Percentiles rank a stretch among this genome's conserved stretches.
Conservation (phyloP, 2,113 vertebrate species). For the Bufo gargarizans region DNA sequence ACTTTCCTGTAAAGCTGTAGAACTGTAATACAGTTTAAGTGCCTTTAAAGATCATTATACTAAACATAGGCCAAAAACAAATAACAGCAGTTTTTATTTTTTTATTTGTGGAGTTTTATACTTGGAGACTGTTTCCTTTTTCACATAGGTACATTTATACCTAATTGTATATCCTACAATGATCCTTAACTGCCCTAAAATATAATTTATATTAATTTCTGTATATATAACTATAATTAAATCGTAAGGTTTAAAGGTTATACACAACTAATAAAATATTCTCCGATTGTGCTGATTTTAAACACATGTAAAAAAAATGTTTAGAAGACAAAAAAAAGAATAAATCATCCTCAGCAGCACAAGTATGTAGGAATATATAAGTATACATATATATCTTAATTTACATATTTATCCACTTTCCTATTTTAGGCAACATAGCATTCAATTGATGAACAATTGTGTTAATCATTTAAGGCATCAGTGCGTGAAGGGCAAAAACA, state of each 20-base stretch:
- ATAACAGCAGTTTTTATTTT: neutral
- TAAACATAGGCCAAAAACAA: neutral
- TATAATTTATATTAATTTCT: slow-evolving; percentile 41
- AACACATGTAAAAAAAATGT: slow-evolving; percentile 46
- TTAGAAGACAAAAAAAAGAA: slow-evolving; percentile 28
- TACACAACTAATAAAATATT: slow-evolving; percentile 52
- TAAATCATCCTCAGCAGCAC: slow-evolving; percentile 61
- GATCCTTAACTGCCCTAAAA: slow-evolving; percentile 11
- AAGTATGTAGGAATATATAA: slow-evolving; percentile 55
- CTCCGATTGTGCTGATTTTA: slow-evolving; percentile 50
- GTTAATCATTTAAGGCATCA: slow-evolving; percentile 79
- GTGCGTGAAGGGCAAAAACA: slow-evolving; percentile 70
- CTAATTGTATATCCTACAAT: neutral
- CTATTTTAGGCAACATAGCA: slow-evolving; percentile 65
- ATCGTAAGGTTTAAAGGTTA: slow-evolving; percentile 19
- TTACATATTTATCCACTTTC: slow-evolving; percentile 63
- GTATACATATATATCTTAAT: slow-evolving; percentile 54
- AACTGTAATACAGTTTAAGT: slow-evolving; percentile 6
- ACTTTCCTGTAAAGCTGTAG: slow-evolving; percentile 49
- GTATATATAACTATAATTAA: slow-evolving; percentile 33
- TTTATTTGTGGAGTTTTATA: neutral
- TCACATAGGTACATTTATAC: slow-evolving; percentile 35
- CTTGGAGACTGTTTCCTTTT: neutral
- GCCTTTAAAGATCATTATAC: slow-evolving; percentile 8
- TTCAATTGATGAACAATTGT: slow-evolving; percentile 69